These are phyloP conservation scores for Tenthredo amoena DNA, from an alignment of 2,888 invertebrate genomes.

Conservation along the genomic window DNA sequence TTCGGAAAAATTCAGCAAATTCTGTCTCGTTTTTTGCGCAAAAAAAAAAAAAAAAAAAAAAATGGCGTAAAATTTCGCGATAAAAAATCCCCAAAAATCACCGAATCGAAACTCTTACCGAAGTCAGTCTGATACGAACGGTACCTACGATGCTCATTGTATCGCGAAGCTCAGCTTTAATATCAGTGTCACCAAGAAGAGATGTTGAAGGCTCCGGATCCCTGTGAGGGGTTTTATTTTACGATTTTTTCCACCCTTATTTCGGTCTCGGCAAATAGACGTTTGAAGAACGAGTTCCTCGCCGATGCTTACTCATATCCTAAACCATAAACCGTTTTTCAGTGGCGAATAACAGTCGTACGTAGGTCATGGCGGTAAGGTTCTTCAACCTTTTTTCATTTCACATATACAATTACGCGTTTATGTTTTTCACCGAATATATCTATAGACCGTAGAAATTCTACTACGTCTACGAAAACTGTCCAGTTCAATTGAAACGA, in stretches of 20 bases:
- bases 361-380: background rate
- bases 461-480: background rate
- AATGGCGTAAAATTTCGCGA: no score
- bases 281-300: background rate
- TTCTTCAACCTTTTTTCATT: background rate
- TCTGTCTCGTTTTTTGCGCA: background rate
- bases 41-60: no score
- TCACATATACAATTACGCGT: background rate
- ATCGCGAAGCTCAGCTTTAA: background rate
- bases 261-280: conserved; percentile 8
- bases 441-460: background rate
- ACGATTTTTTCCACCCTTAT: background rate
- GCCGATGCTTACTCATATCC: conserved; percentile 10
- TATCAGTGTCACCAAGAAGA: background rate
- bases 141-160: background rate
- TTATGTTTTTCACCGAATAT: background rate
- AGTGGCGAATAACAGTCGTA: background rate
- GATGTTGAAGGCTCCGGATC: background rate
- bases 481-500: background rate
- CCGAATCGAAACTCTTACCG: background rate
- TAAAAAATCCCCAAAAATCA: background rate
- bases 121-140: background rate
- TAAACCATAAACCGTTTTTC: background rate
- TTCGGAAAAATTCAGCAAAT: background rate
- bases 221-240: background rate